phyloP scores from a whole-genome alignment of 2,888 invertebrate species.

The Nematopogon swammerdamellus region DNA sequence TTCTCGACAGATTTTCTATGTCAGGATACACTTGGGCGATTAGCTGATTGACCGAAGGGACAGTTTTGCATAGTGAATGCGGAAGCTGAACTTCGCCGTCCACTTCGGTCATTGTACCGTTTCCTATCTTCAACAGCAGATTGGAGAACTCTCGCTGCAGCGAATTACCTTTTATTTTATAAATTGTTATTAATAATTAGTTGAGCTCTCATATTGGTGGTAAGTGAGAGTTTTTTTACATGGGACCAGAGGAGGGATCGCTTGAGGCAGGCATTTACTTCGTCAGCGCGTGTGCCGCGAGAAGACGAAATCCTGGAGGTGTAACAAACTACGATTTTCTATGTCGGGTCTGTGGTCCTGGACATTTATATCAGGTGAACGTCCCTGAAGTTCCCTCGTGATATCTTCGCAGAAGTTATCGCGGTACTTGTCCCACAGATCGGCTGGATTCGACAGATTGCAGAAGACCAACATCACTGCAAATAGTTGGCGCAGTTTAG shows the following conservation, averaged over 20 bases:
- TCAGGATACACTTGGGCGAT: slow-evolving; percentile 7
- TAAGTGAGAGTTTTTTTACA: slow-evolving; percentile 4
- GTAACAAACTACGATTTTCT: neutral
- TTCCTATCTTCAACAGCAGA: slow-evolving; percentile 11
- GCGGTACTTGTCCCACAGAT: neutral
- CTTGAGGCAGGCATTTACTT: slow-evolving; percentile 15
- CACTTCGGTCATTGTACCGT: slow-evolving; percentile 6
- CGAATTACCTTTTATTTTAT: slow-evolving; percentile 3
- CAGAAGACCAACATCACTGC: slow-evolving; percentile 2
- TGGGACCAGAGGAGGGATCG: slow-evolving; percentile 9
- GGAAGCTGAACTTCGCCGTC: slow-evolving; percentile 4
- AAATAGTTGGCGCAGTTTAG: slow-evolving; percentile 3
- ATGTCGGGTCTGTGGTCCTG: neutral
- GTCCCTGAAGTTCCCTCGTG: neutral
- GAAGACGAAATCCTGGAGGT: neutral
- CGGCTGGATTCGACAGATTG: neutral
- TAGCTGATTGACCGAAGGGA: slow-evolving; percentile 7
- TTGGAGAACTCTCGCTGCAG: slow-evolving; percentile 9
- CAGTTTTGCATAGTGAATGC: slow-evolving; percentile 8
- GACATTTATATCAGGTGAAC: neutral
- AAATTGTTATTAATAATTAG: too few relatives aligned
- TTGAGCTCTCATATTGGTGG: slow-evolving; percentile 11
- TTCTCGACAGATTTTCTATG: slow-evolving; percentile 1
- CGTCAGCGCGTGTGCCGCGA: slow-evolving; percentile 4
- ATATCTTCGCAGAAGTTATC: slow-evolving; percentile 12